Percentiles rank a stretch among this genome's conserved stretches.
Evolutionary conservation across 2,797 vertebrate species (phyloP).

Genomic region (Loris lydekkerianus): DNA sequence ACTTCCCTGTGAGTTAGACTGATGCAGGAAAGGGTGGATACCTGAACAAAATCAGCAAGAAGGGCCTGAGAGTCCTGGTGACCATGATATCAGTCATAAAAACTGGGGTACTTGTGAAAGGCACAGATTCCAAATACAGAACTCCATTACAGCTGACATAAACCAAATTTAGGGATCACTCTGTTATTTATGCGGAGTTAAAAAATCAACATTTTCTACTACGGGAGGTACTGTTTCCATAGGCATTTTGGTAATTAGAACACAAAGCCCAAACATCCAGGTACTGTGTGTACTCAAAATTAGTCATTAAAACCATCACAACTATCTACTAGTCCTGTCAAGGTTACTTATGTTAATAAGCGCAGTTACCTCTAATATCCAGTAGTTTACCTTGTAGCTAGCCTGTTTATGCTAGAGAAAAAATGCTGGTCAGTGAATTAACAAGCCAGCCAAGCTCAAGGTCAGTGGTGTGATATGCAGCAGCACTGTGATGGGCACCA

Average conservation of each 20-base stretch:
- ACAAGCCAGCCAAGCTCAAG: background rate
- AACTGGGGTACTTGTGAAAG: background rate
- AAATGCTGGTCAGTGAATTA: background rate
- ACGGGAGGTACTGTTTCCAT: background rate
- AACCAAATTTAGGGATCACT: background rate
- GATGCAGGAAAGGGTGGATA: background rate
- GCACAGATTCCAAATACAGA: background rate
- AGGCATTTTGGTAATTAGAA: background rate
- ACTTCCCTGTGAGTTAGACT: background rate
- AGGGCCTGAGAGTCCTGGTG: background rate
- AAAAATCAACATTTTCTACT: background rate
- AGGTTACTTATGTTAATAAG: background rate
- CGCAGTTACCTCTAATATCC: background rate
- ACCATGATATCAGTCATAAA: background rate
- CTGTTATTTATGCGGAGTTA: background rate
- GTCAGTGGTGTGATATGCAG: background rate
- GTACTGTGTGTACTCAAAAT: background rate
- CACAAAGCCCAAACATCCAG: background rate
- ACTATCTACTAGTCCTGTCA: background rate
- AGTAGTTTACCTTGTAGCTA: background rate
- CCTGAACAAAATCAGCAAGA: background rate
- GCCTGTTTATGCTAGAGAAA: background rate
- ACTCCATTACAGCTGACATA: background rate
- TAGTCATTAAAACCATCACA: background rate
- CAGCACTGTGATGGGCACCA: accelerated